These are phyloP conservation scores for Aegotheles bennettii DNA, from an alignment of 2,113 vertebrate species.

Conservation along the genomic window DNA sequence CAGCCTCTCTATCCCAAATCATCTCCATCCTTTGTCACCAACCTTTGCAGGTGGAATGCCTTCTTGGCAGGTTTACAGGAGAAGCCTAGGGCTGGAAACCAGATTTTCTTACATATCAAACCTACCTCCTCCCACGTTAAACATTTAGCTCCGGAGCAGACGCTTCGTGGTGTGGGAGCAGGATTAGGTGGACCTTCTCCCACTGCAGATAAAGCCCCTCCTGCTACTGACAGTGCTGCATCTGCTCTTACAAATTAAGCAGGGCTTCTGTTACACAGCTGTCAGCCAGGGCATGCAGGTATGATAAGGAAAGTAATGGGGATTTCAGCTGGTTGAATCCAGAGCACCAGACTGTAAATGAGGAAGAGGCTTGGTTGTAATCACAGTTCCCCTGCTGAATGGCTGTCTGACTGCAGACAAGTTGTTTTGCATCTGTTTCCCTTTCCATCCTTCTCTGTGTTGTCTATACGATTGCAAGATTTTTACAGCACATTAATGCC, in stretches of 20 bases:
- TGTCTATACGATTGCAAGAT: background rate
- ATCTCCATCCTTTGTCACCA: background rate
- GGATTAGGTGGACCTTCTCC: background rate
- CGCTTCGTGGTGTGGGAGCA: background rate
- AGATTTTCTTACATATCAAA: background rate
- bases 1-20: background rate
- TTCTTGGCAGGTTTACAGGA: background rate
- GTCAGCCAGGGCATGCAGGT: background rate
- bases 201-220: background rate
- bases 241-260: background rate
- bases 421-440: background rate
- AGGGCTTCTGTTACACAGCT: background rate
- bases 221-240: background rate
- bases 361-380: background rate
- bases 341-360: background rate
- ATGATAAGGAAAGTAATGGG: background rate
- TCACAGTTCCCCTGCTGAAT: background rate
- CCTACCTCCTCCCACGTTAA: accelerated
- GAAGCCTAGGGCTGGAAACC: background rate
- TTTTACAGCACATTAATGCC: background rate
- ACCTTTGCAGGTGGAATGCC: background rate
- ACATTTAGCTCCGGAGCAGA: background rate
- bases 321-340: background rate
- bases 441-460: background rate
- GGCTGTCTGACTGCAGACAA: background rate